A percentile compares a stretch with the other conserved stretches of the same genome.
These are phyloP conservation scores for Menidia menidia DNA, from an alignment of 2,797 vertebrate species.

Conservation along the genomic window DNA sequence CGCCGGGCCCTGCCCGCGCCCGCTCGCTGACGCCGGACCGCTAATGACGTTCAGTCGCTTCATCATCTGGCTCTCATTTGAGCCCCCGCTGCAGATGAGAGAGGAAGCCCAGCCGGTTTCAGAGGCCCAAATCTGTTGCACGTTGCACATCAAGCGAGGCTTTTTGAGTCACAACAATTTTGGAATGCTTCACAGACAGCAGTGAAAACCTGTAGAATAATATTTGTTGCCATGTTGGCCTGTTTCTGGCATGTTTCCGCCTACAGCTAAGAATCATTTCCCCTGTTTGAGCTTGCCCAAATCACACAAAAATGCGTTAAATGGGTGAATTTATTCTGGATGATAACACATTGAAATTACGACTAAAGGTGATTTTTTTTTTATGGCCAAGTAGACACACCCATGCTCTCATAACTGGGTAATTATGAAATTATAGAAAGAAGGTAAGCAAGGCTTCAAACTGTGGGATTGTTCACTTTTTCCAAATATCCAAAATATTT, in stretches of 20 bases:
- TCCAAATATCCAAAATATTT: not conserved
- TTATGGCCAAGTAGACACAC: too few species aligned
- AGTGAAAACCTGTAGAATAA: not conserved
- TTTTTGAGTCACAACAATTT: not conserved
- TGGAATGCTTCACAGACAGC: not conserved
- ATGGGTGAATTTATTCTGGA: not conserved
- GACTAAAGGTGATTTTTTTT: too few species aligned
- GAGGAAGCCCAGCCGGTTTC: slow-evolving; percentile 12
- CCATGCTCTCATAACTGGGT: too few species aligned
- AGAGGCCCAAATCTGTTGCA: slow-evolving; percentile 21
- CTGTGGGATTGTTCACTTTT: too few species aligned
- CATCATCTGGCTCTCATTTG: slow-evolving; percentile 61
- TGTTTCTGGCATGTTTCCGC: not conserved
- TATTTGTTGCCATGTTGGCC: not conserved
- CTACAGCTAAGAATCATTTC: not conserved
- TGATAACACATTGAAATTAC: too few species aligned
- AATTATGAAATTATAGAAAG: too few species aligned
- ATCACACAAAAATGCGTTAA: not conserved
- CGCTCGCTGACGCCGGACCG: slow-evolving; percentile 45
- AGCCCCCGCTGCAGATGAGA: slow-evolving; percentile 13
- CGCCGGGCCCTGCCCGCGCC: slow-evolving; percentile 31
- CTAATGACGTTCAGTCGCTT: slow-evolving; percentile 45
- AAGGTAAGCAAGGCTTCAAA: too few species aligned
- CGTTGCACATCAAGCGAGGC: not conserved
- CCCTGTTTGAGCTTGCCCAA: too few species aligned